Evolutionary conservation across 2,888 invertebrate genomes (phyloP), one percentile per base, ranked within the genome.

Genomic region (Ferrisia virgata): DNA sequence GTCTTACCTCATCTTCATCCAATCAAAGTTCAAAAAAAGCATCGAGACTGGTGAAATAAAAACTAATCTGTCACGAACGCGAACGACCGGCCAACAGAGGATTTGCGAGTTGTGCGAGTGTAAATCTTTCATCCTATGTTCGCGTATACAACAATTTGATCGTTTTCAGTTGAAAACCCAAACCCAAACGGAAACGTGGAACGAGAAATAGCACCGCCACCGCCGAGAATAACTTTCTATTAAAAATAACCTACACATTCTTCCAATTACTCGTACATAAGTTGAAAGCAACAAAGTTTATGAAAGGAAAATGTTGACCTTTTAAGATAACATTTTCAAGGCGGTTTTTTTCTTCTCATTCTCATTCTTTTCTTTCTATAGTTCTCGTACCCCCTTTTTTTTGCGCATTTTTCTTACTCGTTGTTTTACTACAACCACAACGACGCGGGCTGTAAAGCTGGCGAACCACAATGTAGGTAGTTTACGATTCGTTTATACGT

Each of bases 261-360:
- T 31, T 33, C 72, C 72, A 72, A 72, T 72, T 72, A 72, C n/a
- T n/a, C n/a, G n/a, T n/a, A n/a, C 72, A 31, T 15, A 72, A 31
- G n/a, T 72, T 33, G 72, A 72, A 72, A 72, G 33, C 72, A 72
- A 72, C 33, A 33, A 72, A 72, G 72, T 72, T 72, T 72, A 72
- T 72, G 33, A 33, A 72, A 72, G 72, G 31, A 72, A 72, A 72
- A 72, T 72, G 72, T 72, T 72, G 72, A 72, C 72, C 72, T 72
- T 72, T 72, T 33, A 31, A 33, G 72, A 72, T 72, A 72, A 33
- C 72, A 31, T 33, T 72, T 72, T 72, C 33, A 72, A 15, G 33
- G 72, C 58, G 22, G 11, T 72, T 72, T 33, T 72, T 33, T 72
- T n/a, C 33, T n/a, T 72, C n/a, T 33, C 28, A 13, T 33, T 72